These are phyloP conservation scores for Dermatophagoides farinae DNA, from an alignment of 1,140 invertebrate genomes.

Conservation along the genomic window DNA sequence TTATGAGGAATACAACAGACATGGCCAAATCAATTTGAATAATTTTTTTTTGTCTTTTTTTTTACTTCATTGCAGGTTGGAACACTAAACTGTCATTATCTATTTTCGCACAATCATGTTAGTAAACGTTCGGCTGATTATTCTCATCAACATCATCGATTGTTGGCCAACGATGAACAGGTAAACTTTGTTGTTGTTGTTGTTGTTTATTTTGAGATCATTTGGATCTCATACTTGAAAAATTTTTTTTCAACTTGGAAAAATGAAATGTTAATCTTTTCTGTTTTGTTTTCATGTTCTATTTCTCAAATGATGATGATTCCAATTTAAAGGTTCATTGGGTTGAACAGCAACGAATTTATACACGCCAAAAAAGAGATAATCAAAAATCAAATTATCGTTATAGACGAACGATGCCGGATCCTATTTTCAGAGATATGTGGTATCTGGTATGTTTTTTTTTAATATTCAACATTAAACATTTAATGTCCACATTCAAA, in stretches of 20 bases:
- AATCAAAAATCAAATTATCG: slow-evolving; percentile 4
- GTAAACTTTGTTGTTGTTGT: slow-evolving; percentile 16
- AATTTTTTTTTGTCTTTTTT: slow-evolving; percentile 19
- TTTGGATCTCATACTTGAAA: too few relatives aligned
- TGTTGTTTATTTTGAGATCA: neutral
- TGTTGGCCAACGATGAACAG: slow-evolving; percentile 35
- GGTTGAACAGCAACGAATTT: slow-evolving; percentile 28
- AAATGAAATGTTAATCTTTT: too few relatives aligned
- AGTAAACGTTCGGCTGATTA: slow-evolving; percentile 51
- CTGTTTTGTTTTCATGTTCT: too few relatives aligned
- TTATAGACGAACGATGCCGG: slow-evolving; percentile 6
- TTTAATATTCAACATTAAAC: neutral
- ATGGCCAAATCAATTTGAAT: neutral
- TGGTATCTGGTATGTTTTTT: slow-evolving; percentile 41
- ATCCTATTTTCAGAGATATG: slow-evolving; percentile 25
- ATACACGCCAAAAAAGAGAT: slow-evolving; percentile 26
- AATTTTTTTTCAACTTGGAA: too few relatives aligned
- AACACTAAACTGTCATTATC: slow-evolving; percentile 52
- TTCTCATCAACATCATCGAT: slow-evolving; percentile 47
- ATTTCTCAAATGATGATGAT: too few relatives aligned
- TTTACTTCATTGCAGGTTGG: slow-evolving; percentile 64
- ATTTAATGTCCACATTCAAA: too few relatives aligned
- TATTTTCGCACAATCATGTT: slow-evolving; percentile 54
- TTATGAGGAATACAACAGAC: neutral
- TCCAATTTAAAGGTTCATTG: slow-evolving; percentile 29